These are phyloP conservation scores for Poicephalus meyeri DNA, from an alignment of 2,113 vertebrate species.

Conservation along the genomic window DNA sequence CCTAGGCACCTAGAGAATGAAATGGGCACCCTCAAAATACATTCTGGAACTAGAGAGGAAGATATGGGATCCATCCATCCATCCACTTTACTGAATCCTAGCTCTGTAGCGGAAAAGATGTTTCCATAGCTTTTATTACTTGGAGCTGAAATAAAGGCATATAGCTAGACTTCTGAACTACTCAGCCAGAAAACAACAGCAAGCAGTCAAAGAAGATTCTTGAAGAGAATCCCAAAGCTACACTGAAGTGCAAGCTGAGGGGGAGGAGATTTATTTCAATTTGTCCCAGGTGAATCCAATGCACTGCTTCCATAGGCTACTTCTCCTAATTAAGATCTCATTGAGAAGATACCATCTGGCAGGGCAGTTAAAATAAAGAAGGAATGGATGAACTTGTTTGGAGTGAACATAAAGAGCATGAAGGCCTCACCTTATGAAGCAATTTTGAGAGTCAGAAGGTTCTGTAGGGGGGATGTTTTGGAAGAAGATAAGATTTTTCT, in stretches of 20 bases:
- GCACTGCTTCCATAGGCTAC: neutral
- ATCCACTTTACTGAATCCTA: neutral
- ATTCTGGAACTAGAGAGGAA: neutral
- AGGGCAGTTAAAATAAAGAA: neutral
- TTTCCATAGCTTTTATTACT: neutral
- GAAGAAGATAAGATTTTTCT: neutral
- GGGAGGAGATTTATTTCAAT: neutral
- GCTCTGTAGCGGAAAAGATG: neutral
- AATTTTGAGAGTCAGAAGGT: neutral
- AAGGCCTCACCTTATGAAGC: neutral
- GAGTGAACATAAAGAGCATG: neutral
- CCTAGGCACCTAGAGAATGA: neutral
- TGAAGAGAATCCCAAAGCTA: neutral
- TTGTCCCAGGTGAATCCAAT: neutral
- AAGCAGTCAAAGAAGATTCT: neutral
- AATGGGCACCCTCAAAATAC: neutral
- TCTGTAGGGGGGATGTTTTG: neutral
- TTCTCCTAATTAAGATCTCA: neutral
- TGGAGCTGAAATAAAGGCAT: neutral
- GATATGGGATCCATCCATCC: accelerated
- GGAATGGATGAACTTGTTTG: neutral
- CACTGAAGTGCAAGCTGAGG: neutral
- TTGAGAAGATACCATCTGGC: neutral
- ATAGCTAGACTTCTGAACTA: neutral
- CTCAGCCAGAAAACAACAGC: neutral